Percentiles rank a stretch among this genome's conserved stretches.
phyloP scores from a whole-genome alignment of 2,888 invertebrate species.

The Cremastinae sp. region DNA sequence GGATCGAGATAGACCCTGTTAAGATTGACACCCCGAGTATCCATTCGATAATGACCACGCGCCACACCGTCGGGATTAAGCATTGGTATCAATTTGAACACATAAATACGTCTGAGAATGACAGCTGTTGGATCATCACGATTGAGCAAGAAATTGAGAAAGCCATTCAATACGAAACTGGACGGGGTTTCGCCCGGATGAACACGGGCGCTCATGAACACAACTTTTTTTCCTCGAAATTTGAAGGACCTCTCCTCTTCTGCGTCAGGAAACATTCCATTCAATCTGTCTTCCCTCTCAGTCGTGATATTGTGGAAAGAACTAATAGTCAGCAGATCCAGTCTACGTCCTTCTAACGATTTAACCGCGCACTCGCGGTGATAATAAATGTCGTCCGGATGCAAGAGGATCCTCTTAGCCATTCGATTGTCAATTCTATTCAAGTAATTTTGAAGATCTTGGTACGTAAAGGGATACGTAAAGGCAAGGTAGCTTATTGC shows the following conservation, averaged over 20 bases:
- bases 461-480: conserved; percentile 94
- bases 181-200: conserved; percentile 97
- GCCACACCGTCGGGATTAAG: conserved; percentile 95
- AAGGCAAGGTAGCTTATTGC: conserved; percentile 93
- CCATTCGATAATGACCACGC: conserved; percentile 92
- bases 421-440: conserved; percentile 85
- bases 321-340: conserved; percentile 92
- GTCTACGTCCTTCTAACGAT: conserved; percentile 88
- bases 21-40: conserved; percentile 92
- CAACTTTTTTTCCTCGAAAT: conserved; percentile 90
- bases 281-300: conserved; percentile 87
- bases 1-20: conserved; percentile 94
- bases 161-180: conserved; percentile 94
- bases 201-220: conserved; percentile 93
- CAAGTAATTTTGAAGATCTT: conserved; percentile 89
- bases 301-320: conserved; percentile 89
- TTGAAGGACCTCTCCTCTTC: conserved; percentile 86
- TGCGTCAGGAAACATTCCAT: conserved; percentile 87
- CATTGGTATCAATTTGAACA: conserved; percentile 95
- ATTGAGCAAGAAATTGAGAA: conserved; percentile 89
- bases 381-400: conserved; percentile 89
- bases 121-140: conserved; percentile 89
- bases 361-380: conserved; percentile 89
- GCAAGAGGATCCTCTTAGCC: conserved; percentile 73
- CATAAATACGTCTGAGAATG: conserved; percentile 87